Conservation (phyloP, 2,797 vertebrate genomes). For the Pipistrellus pipistrellus region DNA sequence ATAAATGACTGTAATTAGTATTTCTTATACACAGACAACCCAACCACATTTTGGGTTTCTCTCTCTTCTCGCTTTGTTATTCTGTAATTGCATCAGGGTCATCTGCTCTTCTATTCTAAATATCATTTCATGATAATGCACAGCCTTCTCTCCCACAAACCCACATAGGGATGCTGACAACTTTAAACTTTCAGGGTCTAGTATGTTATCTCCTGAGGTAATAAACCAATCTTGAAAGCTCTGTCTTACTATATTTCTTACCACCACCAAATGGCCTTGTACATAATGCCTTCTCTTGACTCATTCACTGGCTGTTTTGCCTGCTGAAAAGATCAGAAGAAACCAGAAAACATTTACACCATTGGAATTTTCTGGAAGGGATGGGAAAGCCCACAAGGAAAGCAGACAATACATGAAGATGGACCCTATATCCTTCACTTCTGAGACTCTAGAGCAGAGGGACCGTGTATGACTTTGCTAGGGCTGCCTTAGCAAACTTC, state of each 20-base stretch:
- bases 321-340: background rate
- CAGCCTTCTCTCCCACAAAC: background rate
- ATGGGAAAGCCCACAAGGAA: background rate
- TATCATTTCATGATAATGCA: background rate
- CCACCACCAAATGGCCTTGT: background rate
- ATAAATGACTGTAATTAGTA: constrained; percentile 79
- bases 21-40: constrained; percentile 69
- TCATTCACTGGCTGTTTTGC: background rate
- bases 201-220: background rate
- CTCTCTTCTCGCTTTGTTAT: constrained; percentile 54
- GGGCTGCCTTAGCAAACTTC: background rate
- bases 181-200: background rate
- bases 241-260: background rate
- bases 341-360: background rate
- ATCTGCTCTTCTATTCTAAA: background rate
- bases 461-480: background rate
- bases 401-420: background rate
- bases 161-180: background rate
- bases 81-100: constrained; percentile 11
- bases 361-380: background rate
- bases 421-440: background rate
- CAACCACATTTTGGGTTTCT: constrained; percentile 59
- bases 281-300: background rate
- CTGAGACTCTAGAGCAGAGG: background rate
- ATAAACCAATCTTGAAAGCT: background rate